Evolutionary conservation across 2,888 invertebrate genomes (phyloP).

Genomic region (Clitarchus hookeri): DNA sequence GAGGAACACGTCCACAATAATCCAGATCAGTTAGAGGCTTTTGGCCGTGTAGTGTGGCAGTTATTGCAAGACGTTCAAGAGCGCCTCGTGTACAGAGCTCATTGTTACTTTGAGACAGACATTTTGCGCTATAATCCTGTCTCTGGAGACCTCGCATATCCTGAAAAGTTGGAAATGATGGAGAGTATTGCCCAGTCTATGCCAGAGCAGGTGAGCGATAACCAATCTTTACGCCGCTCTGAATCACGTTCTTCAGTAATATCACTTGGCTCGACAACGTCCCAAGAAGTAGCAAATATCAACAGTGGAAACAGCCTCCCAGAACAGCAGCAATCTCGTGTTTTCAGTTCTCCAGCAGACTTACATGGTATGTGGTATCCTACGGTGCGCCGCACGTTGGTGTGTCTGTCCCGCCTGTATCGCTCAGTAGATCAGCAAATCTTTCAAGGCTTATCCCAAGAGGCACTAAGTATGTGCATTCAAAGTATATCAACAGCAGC

Average conservation of each 20-base stretch:
- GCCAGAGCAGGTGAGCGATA: conserved; percentile 61
- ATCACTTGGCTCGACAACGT: conserved; percentile 69
- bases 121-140: conserved; percentile 87
- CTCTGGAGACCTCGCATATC: conserved; percentile 95
- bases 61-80: conserved; percentile 95
- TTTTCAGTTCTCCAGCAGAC: conserved; percentile 82
- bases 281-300: conserved; percentile 73
- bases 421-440: conserved; percentile 93
- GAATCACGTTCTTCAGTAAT: conserved; percentile 71
- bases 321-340: conserved; percentile 56
- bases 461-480: conserved; percentile 90
- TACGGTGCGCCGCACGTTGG: conserved; percentile 90
- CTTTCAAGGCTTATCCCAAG: conserved; percentile 96
- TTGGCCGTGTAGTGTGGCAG: conserved; percentile 78
- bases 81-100: conserved; percentile 91
- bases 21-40: conserved; percentile 72
- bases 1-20: conserved; percentile 88
- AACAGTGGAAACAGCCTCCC: conserved; percentile 54
- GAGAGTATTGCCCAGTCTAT: conserved; percentile 74
- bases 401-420: conserved; percentile 90
- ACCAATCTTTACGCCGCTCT: conserved; percentile 56
- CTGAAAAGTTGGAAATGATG: conserved; percentile 98
- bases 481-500: conserved; percentile 85
- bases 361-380: conserved; percentile 99
- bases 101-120: conserved; percentile 91